Evolutionary conservation across 2,888 invertebrate species (phyloP).

Genomic region (Xestoiulus laeticollis): DNA sequence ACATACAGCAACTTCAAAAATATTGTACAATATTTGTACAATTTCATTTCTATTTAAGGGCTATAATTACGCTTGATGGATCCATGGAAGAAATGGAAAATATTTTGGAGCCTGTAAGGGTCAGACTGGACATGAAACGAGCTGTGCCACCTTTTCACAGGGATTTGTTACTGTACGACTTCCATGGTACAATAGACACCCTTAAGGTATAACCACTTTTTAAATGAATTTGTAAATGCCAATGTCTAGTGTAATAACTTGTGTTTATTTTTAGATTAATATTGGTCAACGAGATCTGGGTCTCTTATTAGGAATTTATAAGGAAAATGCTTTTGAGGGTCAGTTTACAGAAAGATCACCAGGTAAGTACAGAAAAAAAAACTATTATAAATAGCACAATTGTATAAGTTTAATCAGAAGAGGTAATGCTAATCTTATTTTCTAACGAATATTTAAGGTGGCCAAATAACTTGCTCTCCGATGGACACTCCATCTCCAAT

Average conservation of each 20-base stretch:
- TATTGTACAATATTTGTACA: not conserved
- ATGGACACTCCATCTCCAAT: conserved; percentile 56
- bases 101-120: conserved; percentile 76
- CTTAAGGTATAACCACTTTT: conserved; percentile 63
- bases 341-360: conserved; percentile 55
- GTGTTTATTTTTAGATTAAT: conserved; percentile 69
- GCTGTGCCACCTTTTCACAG: conserved; percentile 67
- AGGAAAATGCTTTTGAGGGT: conserved; percentile 72
- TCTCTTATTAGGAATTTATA: conserved; percentile 76
- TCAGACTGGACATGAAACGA: conserved; percentile 78
- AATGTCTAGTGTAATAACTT: too few species aligned
- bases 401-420: too few species aligned
- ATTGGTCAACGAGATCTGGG: conserved; percentile 80
- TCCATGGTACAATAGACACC: conserved; percentile 74
- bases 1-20: not conserved
- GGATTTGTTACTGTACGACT: conserved; percentile 68
- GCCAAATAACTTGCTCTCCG: conserved; percentile 55
- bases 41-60: conserved; percentile 49
- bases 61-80: conserved; percentile 70
- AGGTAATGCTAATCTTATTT: not conserved
- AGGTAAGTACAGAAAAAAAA: conserved; percentile 55
- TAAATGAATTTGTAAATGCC: not conserved
- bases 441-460: conserved; percentile 38
- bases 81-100: conserved; percentile 78
- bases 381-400: not conserved